Conservation (phyloP, 2,113 vertebrate species). For the Hemiscyllium ocellatum region DNA sequence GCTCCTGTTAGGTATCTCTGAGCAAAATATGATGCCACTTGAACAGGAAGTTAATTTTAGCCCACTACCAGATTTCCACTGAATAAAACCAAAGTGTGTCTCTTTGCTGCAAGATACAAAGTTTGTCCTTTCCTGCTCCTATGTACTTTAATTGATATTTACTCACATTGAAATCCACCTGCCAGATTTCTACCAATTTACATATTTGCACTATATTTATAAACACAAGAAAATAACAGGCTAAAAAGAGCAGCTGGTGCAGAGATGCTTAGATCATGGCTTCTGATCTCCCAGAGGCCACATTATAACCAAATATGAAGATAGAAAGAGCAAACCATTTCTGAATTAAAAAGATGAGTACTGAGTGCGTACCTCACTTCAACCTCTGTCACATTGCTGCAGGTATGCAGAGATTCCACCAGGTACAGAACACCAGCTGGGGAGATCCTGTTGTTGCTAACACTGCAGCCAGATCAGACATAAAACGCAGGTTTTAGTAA, state of each 20-base stretch:
- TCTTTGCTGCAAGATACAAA: not conserved
- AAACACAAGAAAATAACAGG: not conserved
- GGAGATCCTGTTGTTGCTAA: slow-evolving; percentile 55
- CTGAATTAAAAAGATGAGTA: not conserved
- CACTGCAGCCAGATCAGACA: slow-evolving; percentile 44
- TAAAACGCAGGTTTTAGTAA: slow-evolving; percentile 5
- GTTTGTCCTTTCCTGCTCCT: not conserved
- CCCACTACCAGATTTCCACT: not conserved
- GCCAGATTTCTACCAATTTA: not conserved
- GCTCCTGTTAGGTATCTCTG: not conserved
- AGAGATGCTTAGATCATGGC: not conserved
- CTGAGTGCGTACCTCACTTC: slow-evolving; percentile 60
- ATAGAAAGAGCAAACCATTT: not conserved
- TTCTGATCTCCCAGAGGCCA: not conserved
- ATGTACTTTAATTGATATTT: not conserved
- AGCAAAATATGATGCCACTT: not conserved
- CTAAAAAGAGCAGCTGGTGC: not conserved
- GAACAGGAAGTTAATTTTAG: not conserved
- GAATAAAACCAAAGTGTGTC: not conserved
- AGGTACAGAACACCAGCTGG: slow-evolving; percentile 51
- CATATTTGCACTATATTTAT: not conserved
- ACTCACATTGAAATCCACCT: not conserved
- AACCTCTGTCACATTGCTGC: slow-evolving; percentile 47
- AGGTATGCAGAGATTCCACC: slow-evolving; percentile 46
- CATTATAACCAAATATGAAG: not conserved